Percentiles rank a stretch among this genome's conserved stretches.
These are phyloP conservation scores for Oscarella lobularis DNA, from an alignment of 37 sponge, comb jelly and placozoan species.

Conservation along the genomic window DNA sequence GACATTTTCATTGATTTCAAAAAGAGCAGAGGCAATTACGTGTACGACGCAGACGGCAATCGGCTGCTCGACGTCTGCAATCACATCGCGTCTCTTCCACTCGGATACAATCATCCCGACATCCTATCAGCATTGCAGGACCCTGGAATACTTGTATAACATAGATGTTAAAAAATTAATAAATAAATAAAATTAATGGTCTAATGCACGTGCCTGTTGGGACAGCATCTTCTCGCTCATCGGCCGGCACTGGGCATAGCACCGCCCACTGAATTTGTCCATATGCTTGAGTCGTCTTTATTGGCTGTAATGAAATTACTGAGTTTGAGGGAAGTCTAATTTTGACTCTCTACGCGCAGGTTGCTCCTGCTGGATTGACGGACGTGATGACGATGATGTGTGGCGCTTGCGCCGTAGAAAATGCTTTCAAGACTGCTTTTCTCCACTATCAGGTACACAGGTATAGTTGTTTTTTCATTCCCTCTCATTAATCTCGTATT, in stretches of 20 bases:
- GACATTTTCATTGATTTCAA: constrained; percentile 42
- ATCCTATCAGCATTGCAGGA: not conserved
- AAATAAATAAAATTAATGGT: constrained; percentile 6
- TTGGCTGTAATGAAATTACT: constrained; percentile 23
- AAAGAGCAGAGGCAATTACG: constrained; percentile 48
- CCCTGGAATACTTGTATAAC: constrained; percentile 18
- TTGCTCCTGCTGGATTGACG: constrained; percentile 48
- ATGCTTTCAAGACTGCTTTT: constrained; percentile 63
- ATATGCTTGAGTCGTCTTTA: constrained; percentile 19
- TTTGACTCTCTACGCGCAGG: no score
- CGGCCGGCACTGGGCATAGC: constrained; percentile 42
- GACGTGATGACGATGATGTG: constrained; percentile 60
- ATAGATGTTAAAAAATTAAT: constrained; percentile 33
- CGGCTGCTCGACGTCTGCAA: constrained; percentile 47
- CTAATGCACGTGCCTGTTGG: no score
- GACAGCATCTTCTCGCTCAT: constrained; percentile 9
- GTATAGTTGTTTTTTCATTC: no score
- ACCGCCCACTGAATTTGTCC: constrained; percentile 31
- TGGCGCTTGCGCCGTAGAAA: constrained; percentile 72
- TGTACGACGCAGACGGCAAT: constrained; percentile 75
- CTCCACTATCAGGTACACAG: constrained; percentile 57
- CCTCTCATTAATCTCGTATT: no score
- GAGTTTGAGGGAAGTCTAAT: no score
- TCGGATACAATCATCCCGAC: constrained; percentile 24
- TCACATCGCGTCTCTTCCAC: constrained; percentile 42